Percentiles rank a stretch among this genome's conserved stretches.
These are phyloP conservation scores for Typhlichthys eigenmanni DNA, from an alignment of 2,797 vertebrate genomes.

Conservation along the genomic window DNA sequence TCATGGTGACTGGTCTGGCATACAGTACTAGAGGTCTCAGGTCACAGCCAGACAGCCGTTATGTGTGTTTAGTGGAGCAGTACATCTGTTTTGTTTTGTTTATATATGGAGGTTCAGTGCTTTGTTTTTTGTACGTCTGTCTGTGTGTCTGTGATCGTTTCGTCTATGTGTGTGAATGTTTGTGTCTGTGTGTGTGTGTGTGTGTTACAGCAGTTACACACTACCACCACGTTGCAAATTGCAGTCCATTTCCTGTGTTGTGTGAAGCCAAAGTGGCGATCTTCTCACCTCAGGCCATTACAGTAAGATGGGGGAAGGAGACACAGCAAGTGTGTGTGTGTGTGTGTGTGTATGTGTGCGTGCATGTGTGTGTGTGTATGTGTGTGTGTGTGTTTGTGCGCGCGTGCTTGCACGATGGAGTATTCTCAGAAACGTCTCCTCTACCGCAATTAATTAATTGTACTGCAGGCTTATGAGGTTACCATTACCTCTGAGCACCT, in stretches of 20 bases:
- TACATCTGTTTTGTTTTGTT: conserved; percentile 43
- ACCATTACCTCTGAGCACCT: neutral
- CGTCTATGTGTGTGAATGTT: neutral
- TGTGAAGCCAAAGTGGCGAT: conserved; percentile 31
- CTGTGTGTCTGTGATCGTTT: conserved; percentile 19
- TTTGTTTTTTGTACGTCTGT: conserved; percentile 1
- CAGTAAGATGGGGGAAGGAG: conserved; percentile 28
- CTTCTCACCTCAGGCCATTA: conserved; percentile 48
- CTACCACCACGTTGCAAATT: conserved; percentile 62
- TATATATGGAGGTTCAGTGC: conserved; percentile 22
- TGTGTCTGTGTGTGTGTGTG: neutral
- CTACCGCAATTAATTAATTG: conserved; percentile 15
- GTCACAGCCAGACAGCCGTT: conserved; percentile 16
- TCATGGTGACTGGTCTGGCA: conserved; percentile 45
- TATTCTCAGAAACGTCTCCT: conserved; percentile 38
- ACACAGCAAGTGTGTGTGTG: conserved; percentile 9
- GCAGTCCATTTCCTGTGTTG: conserved; percentile 60
- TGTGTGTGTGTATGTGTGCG: conserved; percentile 25
- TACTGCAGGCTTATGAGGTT: neutral
- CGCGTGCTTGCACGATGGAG: conserved; percentile 9
- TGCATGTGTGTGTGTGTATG: conserved; percentile 23
- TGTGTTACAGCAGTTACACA: conserved; percentile 44
- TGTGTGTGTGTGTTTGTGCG: conserved; percentile 7
- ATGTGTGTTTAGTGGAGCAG: conserved; percentile 38
- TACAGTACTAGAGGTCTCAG: conserved; percentile 25